Evolutionary conservation across 2,797 vertebrate species (phyloP).

Genomic region (Cyprinodon diabolis): DNA sequence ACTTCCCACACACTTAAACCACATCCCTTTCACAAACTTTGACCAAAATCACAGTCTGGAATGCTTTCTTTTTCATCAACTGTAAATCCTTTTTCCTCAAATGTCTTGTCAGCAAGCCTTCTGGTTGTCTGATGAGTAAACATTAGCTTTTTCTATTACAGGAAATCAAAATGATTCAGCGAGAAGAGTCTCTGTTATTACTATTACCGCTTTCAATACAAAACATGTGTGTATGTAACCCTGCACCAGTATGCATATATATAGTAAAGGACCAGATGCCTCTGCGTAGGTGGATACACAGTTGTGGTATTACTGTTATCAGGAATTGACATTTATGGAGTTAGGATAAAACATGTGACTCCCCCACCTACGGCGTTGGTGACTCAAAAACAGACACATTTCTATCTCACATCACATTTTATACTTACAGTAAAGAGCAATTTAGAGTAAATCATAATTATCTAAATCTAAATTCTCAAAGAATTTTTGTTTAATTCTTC

Average conservation of each 20-base stretch:
- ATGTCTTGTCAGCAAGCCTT: not conserved
- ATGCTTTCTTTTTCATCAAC: constrained; percentile 21
- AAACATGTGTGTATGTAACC: not conserved
- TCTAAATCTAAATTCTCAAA: constrained; percentile 8
- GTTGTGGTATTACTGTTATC: constrained; percentile 54
- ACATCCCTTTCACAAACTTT: constrained; percentile 73
- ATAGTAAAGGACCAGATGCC: not conserved
- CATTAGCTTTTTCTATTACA: constrained; percentile 8
- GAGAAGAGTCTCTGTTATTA: not conserved
- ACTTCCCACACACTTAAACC: constrained; percentile 78
- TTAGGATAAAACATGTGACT: constrained; percentile 64
- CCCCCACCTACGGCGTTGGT: constrained; percentile 73
- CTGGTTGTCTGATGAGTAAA: not conserved
- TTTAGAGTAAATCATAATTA: constrained; percentile 14
- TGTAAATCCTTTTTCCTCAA: constrained; percentile 15
- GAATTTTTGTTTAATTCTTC: not conserved
- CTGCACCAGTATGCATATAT: constrained; percentile 2
- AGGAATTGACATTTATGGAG: constrained; percentile 75
- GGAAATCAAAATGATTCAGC: not conserved
- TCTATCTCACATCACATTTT: constrained; percentile 22
- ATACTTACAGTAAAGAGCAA: constrained; percentile 43
- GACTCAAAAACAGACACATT: constrained; percentile 51
- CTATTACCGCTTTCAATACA: not conserved
- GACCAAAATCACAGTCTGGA: constrained; percentile 53
- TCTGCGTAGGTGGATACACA: constrained; percentile 13